Evolutionary conservation across 1,140 invertebrate species (phyloP), one percentile per base, ranked within the genome.

Genomic region (Galendromus occidentalis): DNA sequence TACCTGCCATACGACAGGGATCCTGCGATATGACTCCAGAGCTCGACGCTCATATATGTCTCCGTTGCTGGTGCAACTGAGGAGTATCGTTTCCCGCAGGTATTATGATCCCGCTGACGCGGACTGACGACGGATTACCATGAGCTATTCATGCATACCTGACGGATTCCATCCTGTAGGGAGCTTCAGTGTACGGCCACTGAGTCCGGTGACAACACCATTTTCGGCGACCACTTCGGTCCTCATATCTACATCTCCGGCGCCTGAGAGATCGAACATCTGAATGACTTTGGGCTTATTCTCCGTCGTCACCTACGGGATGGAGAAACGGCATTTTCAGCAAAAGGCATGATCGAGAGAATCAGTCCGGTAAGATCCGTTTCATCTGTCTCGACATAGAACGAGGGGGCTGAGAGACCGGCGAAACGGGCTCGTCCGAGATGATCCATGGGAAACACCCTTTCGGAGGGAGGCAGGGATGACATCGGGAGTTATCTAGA

Each of bases 241-340:
- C 29, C 82, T 85, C n/a, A 86, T 91, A 73, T 88, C 85, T 42
- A 93, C 87, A 81, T 96, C 91, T 28, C 91, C 94, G 73, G 88
- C 86, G 59, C 95, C 95, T 72, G 86, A 91, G 69, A 89, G 92
- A 78, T 98, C 93, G 74, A 88, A 87, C 55, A 94, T 82, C 73
- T 96, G 92, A 72, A 98, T 85, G 45, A 98, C 83, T 80, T 98
- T 98, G 39, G 84, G 81, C 73, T 87, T 84, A 20, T 91, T 92
- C 74, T 87, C 84, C 69, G 82, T 83, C 22, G 91, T 93, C 66
- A 84, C 79, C 91, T 95, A 74, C 44, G 76, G 74, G 71, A 69
- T 69, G 71, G 9, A 7, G 14, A 28, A 5, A 20, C 45, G 45
- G 45, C 4, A 6, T 28, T 7, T 47, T 14, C 42, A 44, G n/a